Conservation (phyloP, 2,888 invertebrate species). For the Drosophila fungiperda region DNA sequence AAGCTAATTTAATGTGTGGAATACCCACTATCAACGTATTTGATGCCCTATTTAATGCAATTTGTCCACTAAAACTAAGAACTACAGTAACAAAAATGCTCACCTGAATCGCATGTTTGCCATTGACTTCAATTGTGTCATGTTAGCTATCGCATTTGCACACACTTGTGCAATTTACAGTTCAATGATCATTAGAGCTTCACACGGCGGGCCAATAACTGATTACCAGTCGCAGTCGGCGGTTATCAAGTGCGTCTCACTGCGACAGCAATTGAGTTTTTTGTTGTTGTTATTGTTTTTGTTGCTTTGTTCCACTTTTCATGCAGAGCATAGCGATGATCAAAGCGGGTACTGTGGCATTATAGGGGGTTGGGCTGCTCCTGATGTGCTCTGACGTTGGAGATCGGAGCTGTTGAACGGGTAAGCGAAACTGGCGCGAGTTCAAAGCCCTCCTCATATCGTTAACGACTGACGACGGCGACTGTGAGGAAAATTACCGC, state of each 20-base stretch:
- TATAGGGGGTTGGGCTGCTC: not conserved
- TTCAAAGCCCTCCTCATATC: conserved; percentile 60
- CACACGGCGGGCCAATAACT: conserved; percentile 61
- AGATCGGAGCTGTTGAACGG: conserved; percentile 38
- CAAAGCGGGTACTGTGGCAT: not conserved
- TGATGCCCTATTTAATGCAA: not conserved
- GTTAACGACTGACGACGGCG: conserved; percentile 13
- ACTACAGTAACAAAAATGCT: conserved; percentile 4
- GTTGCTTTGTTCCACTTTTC: conserved; percentile 44
- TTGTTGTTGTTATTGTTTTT: conserved; percentile 24
- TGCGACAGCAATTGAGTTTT: conserved; percentile 2
- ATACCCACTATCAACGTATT: not conserved
- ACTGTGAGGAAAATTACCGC: conserved; percentile 26
- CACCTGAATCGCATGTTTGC: conserved; percentile 6
- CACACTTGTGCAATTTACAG: conserved; percentile 62
- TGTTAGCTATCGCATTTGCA: conserved; percentile 10
- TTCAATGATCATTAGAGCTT: conserved; percentile 71
- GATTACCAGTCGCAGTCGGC: conserved; percentile 41
- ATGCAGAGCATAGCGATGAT: conserved; percentile 9
- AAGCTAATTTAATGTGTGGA: not conserved
- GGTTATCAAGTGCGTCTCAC: conserved; percentile 45
- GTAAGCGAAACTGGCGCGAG: conserved; percentile 40
- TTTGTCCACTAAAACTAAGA: not conserved
- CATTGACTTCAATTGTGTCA: conserved; percentile 5
- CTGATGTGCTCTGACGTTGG: conserved; percentile 9